phyloP scores from a whole-genome alignment of 2,797 vertebrate species.

The Bucorvus abyssinicus region DNA sequence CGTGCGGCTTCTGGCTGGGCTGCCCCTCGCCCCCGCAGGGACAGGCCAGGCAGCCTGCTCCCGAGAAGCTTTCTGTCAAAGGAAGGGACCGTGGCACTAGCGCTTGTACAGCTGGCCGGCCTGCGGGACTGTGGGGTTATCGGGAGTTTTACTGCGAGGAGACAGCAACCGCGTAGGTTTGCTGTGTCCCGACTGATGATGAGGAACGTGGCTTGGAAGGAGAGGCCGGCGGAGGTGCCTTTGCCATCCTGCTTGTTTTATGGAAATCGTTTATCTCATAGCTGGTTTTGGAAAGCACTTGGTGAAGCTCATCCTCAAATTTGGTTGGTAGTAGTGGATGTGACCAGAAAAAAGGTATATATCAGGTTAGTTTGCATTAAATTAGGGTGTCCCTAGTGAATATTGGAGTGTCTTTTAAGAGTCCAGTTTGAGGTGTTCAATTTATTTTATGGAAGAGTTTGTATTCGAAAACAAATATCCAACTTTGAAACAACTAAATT shows the following conservation, averaged over 20 bases:
- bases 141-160: background rate
- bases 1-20: no score
- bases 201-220: background rate
- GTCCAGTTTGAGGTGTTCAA: background rate
- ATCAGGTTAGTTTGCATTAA: background rate
- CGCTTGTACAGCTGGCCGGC: background rate
- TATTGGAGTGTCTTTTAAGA: background rate
- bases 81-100: fast-evolving
- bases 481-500: background rate
- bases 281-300: background rate
- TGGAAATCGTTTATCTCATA: fast-evolving
- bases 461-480: background rate
- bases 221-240: fast-evolving
- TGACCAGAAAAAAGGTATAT: no score
- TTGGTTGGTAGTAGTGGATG: fast-evolving
- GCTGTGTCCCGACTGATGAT: fast-evolving
- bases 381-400: background rate
- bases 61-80: fast-evolving
- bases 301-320: background rate
- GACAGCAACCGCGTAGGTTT: fast-evolving
- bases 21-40: no score
- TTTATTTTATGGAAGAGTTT: background rate
- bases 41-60: background rate
- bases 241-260: background rate
- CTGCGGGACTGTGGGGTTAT: background rate